These are phyloP conservation scores for Neopipo cinnamomea DNA, from an alignment of 2,113 vertebrate genomes.

Conservation along the genomic window DNA sequence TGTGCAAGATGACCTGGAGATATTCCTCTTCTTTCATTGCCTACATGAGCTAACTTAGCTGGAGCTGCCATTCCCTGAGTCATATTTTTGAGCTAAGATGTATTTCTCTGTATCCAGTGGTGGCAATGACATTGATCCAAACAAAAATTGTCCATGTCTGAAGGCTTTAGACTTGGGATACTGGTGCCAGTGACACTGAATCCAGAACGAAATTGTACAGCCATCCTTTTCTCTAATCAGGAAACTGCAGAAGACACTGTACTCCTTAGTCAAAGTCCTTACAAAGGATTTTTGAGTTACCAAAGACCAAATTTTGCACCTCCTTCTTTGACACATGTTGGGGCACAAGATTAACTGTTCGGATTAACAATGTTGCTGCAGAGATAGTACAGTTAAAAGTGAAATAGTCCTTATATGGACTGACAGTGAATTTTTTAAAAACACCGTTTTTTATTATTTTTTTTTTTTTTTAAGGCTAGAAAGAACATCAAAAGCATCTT, in stretches of 20 bases:
- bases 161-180: neutral
- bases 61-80: neutral
- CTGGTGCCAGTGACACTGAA: neutral
- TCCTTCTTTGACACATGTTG: neutral
- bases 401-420: neutral
- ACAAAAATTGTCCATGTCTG: neutral
- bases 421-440: neutral
- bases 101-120: neutral
- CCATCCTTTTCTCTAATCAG: neutral
- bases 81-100: neutral
- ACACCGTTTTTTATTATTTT: neutral
- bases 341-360: neutral
- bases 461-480: neutral
- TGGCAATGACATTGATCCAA: neutral
- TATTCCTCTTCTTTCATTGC: no score
- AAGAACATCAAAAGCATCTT: neutral
- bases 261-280: neutral
- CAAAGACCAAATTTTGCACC: neutral
- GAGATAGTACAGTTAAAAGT: neutral
- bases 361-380: neutral
- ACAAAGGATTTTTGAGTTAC: neutral
- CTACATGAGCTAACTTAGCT: neutral
- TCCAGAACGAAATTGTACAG: neutral
- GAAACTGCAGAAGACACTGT: neutral
- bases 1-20: neutral